Evolutionary conservation across 2,888 invertebrate genomes (phyloP), one percentile per base, ranked within the genome.

Genomic region (Ischnura elegans): DNA sequence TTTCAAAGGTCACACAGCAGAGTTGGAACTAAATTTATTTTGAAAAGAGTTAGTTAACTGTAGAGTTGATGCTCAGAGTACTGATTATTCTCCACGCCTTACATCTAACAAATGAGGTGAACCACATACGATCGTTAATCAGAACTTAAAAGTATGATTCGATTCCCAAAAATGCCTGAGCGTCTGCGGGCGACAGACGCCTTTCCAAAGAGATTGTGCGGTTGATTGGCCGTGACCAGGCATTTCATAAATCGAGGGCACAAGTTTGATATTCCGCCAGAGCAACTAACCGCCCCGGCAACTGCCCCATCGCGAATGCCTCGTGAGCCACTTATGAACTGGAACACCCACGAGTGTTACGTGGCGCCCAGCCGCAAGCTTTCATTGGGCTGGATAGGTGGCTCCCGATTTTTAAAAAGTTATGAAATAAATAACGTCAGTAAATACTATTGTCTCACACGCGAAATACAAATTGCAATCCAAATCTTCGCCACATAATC

Each of bases 321-420:
- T 29, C 76, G 76, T 76, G 76, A 36, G 76, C 76, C 16, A 76
- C 76, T 76, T 76, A 29, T 10, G 36, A 76, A 76, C 76, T 29
- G 36, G 76, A 76, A 76, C 76, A 76, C 76, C 36, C 76, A 76
- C 76, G 76, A 36, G 76, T 36, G 76, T 36, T 76, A 76, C 29
- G 76, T 10, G 76, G 76, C 36, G 36, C 1, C 13, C 76, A 5
- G 13, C n/a, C 36, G 29, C 3, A 36, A 29, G 1, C 25, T 76
- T 36, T 36, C 25, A 10, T 8, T 10, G 76, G 3, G 2, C 66
- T 47, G 47, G 55, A 61, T 19, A 61, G 25, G 21, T 25, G 5
- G 25, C 21, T 21, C 61, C 5, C 6, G 25, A 25, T 25, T 25
- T n/a, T 61, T n/a, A 13, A 61, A 25, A 61, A 0, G 8, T 25